Base-by-base conservation (phyloP, 1,140 invertebrate genomes). In the Lasioglossum baleicum region DNA sequence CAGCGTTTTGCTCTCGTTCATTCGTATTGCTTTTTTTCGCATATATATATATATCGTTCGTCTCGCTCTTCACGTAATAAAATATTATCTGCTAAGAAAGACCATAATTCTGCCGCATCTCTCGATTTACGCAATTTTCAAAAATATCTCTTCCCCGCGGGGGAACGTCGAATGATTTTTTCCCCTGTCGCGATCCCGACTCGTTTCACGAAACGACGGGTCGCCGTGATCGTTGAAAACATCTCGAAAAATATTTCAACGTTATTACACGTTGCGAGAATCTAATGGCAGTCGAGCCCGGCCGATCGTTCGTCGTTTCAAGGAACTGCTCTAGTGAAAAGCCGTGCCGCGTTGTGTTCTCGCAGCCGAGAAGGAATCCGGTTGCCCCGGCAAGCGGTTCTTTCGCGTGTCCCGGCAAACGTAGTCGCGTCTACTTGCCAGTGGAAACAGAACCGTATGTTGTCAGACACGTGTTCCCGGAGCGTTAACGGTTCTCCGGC, bases 1-100 rank as follows among this genome's bases (percentile, higher is more conserved):
- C 51, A 53, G 51, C 51, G 15, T 6, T 53, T 15, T 48, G 8
- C 42, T 48, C 44, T 48, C 8, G 10, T 3, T 10, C 44, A 13
- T 48, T 48, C 44, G 84, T 78, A 77, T 87, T 72, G 65, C 70
- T 35, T 48, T 31, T 11, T 65, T 31, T 48, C 66, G 42, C n/a
- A 22, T 20, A 61, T 68, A 48, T 26, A 35, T 56, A 66, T 44
- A 65, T 11, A 48, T 17, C 48, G 7, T 15, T 2, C 15, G 7
- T 66, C 44, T 48, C 40, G 22, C 48, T 35, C 51, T 31, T 15
- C 35, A 15, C 44, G 35, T 81, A 84, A 76, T 76, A 85, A 85
- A 85, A 85, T 84, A 85, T 76, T 67, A 60, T 83, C 48, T 26
- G 8, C 61, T n/a, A 72, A 20, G 7, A 58, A 58, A 17, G 15